Conservation (phyloP, 2,888 invertebrate species). For the Apodemia zela region DNA sequence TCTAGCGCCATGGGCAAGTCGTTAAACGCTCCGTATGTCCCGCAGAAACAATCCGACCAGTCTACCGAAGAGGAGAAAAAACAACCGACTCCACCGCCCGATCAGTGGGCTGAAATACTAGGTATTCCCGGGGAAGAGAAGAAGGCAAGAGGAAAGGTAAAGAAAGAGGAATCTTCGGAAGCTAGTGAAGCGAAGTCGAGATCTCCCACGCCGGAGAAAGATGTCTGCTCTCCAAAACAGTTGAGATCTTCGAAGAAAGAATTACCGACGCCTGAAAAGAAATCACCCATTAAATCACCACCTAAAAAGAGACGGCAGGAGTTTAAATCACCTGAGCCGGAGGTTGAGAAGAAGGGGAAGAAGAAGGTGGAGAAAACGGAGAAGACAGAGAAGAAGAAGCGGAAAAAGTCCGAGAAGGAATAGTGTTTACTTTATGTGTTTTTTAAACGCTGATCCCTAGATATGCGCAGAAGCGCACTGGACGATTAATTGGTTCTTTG, state of each 20-base stretch:
- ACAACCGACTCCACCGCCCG: constrained; percentile 70
- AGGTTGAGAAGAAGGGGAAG: constrained; percentile 45
- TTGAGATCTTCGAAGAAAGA: constrained; percentile 61
- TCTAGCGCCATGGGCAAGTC: not conserved
- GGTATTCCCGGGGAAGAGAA: constrained; percentile 62
- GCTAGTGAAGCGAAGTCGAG: constrained; percentile 35
- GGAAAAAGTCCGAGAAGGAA: constrained; percentile 68
- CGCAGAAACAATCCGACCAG: constrained; percentile 39
- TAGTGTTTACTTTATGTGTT: constrained; percentile 71
- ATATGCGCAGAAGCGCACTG: constrained; percentile 32
- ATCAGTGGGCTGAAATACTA: constrained; percentile 73
- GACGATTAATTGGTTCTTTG: constrained; percentile 28
- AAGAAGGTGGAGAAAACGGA: constrained; percentile 40
- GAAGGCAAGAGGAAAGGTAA: constrained; percentile 30
- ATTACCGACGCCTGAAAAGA: constrained; percentile 43
- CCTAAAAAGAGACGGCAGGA: constrained; percentile 58
- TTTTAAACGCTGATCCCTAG: constrained; percentile 43
- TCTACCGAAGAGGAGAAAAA: constrained; percentile 56
- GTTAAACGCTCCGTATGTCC: constrained; percentile 36
- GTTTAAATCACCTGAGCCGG: constrained; percentile 46
- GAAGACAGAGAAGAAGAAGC: constrained; percentile 46
- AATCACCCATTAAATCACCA: constrained; percentile 52
- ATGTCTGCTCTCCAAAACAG: constrained; percentile 53
- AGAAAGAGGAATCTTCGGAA: constrained; percentile 34
- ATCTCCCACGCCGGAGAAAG: constrained; percentile 44